A percentile compares a stretch with the other conserved stretches of the same genome.
These are phyloP conservation scores for Neosilurus mollespiculum DNA, from an alignment of 2,797 vertebrate genomes.

Conservation along the genomic window DNA sequence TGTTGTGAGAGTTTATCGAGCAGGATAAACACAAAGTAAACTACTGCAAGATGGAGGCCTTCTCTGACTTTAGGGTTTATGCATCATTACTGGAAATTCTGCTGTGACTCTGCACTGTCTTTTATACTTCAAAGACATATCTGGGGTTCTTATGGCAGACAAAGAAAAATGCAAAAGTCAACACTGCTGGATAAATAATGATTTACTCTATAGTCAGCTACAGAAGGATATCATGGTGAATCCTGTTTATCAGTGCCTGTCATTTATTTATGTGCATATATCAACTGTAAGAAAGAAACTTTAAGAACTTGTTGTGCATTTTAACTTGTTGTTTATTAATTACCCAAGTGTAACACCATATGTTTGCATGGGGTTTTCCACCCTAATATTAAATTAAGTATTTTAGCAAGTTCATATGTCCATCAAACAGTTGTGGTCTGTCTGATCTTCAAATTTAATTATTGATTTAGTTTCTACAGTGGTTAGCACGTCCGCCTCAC, in stretches of 20 bases:
- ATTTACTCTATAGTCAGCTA: not conserved
- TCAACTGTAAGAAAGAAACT: not conserved
- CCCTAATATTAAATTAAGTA: not conserved
- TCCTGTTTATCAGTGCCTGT: not conserved
- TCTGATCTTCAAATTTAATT: not conserved
- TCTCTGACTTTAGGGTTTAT: slow-evolving; percentile 23
- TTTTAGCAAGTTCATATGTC: not conserved
- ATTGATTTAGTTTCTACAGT: not conserved
- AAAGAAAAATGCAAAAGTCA: slow-evolving; percentile 12
- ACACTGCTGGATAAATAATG: slow-evolving; percentile 28
- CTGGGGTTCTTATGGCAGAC: slow-evolving; percentile 29
- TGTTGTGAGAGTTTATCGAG: slow-evolving; percentile 18
- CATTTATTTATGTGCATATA: not conserved
- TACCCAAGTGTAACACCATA: not conserved
- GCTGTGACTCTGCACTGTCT: slow-evolving; percentile 23
- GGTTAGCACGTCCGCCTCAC: too few relatives aligned
- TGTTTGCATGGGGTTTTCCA: too few relatives aligned
- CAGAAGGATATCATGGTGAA: not conserved
- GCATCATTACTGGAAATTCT: slow-evolving; percentile 42
- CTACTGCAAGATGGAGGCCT: not conserved
- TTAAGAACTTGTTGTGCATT: not conserved
- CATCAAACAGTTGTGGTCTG: not conserved
- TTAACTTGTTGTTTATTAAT: not conserved
- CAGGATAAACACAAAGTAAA: not conserved
- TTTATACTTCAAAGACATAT: slow-evolving; percentile 39